Conservation (phyloP, 2,113 vertebrate genomes). For the Phocoena sinus region DNA sequence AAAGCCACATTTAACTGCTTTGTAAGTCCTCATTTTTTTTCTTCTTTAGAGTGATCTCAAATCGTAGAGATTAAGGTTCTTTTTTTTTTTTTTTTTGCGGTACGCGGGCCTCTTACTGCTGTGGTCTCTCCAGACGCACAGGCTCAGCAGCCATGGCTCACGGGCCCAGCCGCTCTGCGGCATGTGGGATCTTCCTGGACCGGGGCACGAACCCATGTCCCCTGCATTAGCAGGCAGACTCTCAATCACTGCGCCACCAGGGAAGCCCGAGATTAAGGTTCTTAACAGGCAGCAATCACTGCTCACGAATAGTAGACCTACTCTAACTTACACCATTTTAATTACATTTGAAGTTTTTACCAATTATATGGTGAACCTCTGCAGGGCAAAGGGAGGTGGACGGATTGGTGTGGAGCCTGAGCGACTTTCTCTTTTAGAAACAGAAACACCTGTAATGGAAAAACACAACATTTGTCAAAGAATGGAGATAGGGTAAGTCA, state of each 20-base stretch:
- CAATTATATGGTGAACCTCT: constrained; percentile 63
- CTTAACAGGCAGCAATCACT: constrained; percentile 46
- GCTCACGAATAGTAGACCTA: constrained; percentile 57
- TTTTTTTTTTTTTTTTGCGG: too few species aligned
- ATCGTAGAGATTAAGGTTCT: constrained; percentile 35
- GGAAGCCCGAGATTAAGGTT: constrained; percentile 33
- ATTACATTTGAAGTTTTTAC: constrained; percentile 67
- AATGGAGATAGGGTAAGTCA: constrained; percentile 72
- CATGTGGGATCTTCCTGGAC: too few species aligned
- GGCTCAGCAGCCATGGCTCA: too few species aligned
- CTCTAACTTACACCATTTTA: constrained; percentile 71
- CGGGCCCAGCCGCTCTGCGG: too few species aligned
- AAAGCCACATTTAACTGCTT: constrained; percentile 14
- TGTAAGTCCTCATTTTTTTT: not conserved
- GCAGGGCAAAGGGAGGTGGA: not conserved
- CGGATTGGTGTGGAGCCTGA: not conserved
- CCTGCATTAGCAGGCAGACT: too few species aligned
- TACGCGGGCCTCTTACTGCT: too few species aligned
- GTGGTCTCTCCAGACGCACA: too few species aligned
- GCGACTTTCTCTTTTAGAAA: constrained; percentile 58
- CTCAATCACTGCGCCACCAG: too few species aligned
- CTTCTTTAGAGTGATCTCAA: constrained; percentile 29
- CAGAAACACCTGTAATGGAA: constrained; percentile 69
- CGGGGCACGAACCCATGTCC: too few species aligned
- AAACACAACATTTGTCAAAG: constrained; percentile 73